These are phyloP conservation scores for Amphimedon queenslandica DNA, from an alignment of 37 sponge, comb jelly and placozoan species.

Conservation along the genomic window DNA sequence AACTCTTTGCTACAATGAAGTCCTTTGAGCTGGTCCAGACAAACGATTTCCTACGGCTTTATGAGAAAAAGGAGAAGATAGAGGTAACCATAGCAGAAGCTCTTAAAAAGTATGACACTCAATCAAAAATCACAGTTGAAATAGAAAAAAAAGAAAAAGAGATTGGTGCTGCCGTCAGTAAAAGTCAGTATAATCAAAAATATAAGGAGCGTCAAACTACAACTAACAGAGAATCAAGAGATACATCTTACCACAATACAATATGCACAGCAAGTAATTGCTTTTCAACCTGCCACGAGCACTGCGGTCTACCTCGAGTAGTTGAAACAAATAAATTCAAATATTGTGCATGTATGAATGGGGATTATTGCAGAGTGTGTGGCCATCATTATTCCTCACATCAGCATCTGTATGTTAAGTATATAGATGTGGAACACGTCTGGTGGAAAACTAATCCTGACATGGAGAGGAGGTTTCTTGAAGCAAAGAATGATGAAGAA, in stretches of 20 bases:
- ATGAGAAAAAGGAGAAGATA: constrained; percentile 19
- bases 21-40: constrained; percentile 10
- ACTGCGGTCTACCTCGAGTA: not conserved
- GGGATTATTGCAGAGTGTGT: constrained; percentile 16
- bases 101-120: constrained; percentile 10
- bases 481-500: constrained; percentile 21
- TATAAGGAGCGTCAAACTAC: not conserved
- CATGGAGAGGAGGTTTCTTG: constrained; percentile 11
- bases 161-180: constrained; percentile 4
- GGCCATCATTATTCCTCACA: constrained; percentile 22
- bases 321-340: constrained; percentile 26
- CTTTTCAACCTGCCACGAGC: constrained; percentile 31
- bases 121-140: not conserved
- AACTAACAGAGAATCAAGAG: not conserved
- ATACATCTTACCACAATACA: constrained; percentile 26
- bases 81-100: constrained; percentile 4
- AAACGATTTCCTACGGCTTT: constrained; percentile 8
- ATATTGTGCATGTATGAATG: constrained; percentile 18
- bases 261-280: constrained; percentile 25
- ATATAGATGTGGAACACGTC: not conserved
- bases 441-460: constrained; percentile 5
- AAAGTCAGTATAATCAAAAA: not conserved
- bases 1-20: not conserved
- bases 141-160: not conserved
- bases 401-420: constrained; percentile 3